Evolutionary conservation across 1,140 invertebrate species (phyloP).

Genomic region (Streblospio benedicti): DNA sequence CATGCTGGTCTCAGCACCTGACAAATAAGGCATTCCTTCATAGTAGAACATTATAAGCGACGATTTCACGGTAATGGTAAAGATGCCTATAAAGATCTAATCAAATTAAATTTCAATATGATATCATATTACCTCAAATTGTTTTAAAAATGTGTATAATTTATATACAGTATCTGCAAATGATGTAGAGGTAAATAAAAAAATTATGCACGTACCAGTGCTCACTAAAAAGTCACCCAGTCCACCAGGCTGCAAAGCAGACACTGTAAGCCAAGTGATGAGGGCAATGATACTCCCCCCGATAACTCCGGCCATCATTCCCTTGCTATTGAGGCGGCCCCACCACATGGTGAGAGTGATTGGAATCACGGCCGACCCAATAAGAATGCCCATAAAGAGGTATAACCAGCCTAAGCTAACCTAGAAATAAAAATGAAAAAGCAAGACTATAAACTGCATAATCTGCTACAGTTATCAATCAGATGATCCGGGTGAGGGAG

Average conservation of each 20-base stretch:
- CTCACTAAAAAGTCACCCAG: slow-evolving; percentile 37
- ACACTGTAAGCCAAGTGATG: slow-evolving; percentile 38
- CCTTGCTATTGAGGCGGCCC: slow-evolving; percentile 38
- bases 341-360: slow-evolving; percentile 45
- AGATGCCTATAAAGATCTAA: no score
- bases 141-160: no score
- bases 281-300: slow-evolving; percentile 38
- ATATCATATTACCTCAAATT: no score
- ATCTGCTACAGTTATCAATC: no score
- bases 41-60: no score
- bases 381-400: slow-evolving; percentile 46
- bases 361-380: slow-evolving; percentile 47
- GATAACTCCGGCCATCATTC: slow-evolving; percentile 41
- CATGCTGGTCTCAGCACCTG: slow-evolving; percentile 38
- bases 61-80: no score
- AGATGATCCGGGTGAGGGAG: no score
- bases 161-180: no score
- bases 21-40: no score
- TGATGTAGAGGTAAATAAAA: no score
- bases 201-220: slow-evolving; percentile 31
- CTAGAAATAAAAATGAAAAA: slow-evolving; percentile 23
- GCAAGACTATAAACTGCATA: no score
- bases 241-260: slow-evolving; percentile 37
- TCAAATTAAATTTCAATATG: no score
- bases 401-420: slow-evolving; percentile 45